Conservation (phyloP, 64 coral and sea anemone species). For the Montipora foliosa region DNA sequence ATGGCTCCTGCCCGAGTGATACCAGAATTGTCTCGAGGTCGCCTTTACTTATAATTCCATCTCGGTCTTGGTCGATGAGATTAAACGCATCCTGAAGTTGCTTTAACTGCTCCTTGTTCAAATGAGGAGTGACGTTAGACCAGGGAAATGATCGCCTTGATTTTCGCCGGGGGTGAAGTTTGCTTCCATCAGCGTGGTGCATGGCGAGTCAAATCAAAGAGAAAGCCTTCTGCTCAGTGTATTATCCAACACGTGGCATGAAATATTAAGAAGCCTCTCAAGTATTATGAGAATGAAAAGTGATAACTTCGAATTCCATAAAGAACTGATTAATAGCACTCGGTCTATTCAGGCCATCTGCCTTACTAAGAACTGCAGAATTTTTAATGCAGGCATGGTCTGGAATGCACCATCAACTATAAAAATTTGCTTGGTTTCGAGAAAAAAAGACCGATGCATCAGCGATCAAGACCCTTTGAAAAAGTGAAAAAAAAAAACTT, state of each 20-base stretch:
- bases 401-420: too few relatives aligned
- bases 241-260: conserved; percentile 30
- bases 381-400: not conserved
- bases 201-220: not conserved
- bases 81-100: conserved; percentile 61
- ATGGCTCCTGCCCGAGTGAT: conserved; percentile 73
- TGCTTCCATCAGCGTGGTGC: conserved; percentile 23
- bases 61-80: conserved; percentile 72
- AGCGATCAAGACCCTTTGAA: too few relatives aligned
- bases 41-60: conserved; percentile 67
- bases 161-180: not conserved
- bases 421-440: too few relatives aligned
- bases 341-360: not conserved
- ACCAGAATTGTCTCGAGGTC: conserved; percentile 59
- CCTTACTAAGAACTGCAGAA: not conserved
- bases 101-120: conserved; percentile 45
- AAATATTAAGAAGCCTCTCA: conserved; percentile 8
- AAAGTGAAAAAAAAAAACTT: too few relatives aligned
- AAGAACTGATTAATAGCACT: not conserved
- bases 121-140: not conserved
- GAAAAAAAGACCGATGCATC: too few relatives aligned
- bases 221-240: not conserved
- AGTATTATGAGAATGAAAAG: not conserved
- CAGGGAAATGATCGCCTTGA: not conserved
- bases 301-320: not conserved